Percentiles rank a stretch among this genome's conserved stretches.
Evolutionary conservation across 2,113 vertebrate species (phyloP).

Genomic region (Phocoena phocoena): DNA sequence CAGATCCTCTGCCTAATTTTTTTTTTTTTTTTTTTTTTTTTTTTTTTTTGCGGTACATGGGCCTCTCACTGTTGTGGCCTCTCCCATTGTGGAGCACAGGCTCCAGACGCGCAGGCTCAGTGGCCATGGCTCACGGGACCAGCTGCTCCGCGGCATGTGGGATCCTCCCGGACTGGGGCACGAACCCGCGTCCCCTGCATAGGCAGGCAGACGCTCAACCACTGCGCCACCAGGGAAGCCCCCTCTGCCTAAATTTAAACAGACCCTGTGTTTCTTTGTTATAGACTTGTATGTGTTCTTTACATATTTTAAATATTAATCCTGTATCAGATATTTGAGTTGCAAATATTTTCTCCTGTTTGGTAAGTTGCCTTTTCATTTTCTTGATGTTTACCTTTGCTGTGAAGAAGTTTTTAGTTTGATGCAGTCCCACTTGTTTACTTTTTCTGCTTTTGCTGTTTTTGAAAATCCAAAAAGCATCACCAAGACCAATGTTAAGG

Average conservation of each 20-base stretch:
- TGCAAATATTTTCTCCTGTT: neutral
- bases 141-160: no score
- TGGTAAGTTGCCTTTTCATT: neutral
- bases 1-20: neutral
- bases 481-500: no score
- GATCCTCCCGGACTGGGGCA: no score
- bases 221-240: no score
- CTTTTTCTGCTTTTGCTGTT: no score
- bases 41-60: no score
- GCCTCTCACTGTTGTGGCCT: no score
- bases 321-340: neutral
- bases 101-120: fast-evolving
- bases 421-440: neutral
- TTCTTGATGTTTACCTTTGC: neutral
- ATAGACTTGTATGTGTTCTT: neutral
- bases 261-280: neutral
- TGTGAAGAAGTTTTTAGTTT: neutral
- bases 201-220: fast-evolving
- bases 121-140: no score
- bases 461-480: no score
- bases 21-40: no score
- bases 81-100: no score
- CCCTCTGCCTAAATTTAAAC: neutral
- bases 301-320: neutral
- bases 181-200: fast-evolving